These are phyloP conservation scores for Isichthys henryi DNA, from an alignment of 2,113 vertebrate species.

Conservation along the genomic window DNA sequence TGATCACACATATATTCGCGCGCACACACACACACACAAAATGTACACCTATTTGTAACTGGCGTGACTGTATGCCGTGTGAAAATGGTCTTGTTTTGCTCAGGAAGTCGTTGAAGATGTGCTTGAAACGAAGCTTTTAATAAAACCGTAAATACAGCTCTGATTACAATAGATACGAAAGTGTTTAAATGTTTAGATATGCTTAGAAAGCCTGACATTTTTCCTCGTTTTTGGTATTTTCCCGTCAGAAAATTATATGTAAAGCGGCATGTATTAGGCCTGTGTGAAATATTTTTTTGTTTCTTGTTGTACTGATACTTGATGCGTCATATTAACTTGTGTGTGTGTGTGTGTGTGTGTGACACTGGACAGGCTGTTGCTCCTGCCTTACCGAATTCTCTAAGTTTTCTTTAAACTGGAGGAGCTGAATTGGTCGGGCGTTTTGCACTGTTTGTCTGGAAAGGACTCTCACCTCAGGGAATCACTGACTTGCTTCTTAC, in stretches of 20 bases:
- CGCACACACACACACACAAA: neutral
- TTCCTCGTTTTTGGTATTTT: neutral
- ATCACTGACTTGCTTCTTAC: neutral
- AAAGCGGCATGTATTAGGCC: neutral
- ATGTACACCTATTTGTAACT: neutral
- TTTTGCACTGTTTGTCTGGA: neutral
- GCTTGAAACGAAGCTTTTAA: neutral
- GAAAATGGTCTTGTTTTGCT: neutral
- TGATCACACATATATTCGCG: neutral
- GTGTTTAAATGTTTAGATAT: neutral
- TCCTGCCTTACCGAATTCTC: neutral
- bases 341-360: no score
- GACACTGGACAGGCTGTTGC: neutral
- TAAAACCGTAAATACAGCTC: neutral
- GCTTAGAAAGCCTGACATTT: neutral
- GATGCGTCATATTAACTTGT: neutral
- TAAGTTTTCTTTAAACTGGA: neutral
- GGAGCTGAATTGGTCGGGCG: neutral
- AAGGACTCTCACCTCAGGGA: neutral
- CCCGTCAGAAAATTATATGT: neutral
- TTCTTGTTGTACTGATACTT: neutral
- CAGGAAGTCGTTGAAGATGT: neutral
- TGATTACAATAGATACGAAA: neutral
- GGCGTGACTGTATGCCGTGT: neutral
- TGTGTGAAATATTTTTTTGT: neutral